Evolutionary conservation across 2,113 vertebrate genomes (phyloP).

Genomic region (Tichodroma muraria): DNA sequence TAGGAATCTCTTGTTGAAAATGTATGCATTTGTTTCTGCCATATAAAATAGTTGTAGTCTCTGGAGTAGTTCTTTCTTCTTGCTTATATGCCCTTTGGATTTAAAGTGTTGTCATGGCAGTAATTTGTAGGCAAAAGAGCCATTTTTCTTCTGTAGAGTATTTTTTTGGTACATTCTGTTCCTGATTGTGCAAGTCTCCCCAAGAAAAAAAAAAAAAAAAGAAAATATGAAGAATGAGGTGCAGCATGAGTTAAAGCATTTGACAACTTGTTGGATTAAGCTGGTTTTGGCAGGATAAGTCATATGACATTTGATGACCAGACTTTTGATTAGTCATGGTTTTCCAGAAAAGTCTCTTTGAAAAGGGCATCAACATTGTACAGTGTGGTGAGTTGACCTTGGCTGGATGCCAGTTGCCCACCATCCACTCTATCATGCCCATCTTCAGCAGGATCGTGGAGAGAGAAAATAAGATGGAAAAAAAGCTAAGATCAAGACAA

Average conservation of each 20-base stretch:
- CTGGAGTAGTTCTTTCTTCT: neutral
- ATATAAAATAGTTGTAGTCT: neutral
- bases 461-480: neutral
- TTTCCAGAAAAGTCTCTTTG: neutral
- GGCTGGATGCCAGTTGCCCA: neutral
- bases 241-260: neutral
- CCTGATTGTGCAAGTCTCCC: neutral
- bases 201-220: neutral
- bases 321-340: neutral
- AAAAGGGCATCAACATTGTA: neutral
- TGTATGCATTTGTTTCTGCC: neutral
- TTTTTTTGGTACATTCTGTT: neutral
- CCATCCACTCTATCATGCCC: too few species aligned
- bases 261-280: neutral
- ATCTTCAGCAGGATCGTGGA: neutral
- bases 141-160: neutral
- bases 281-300: neutral
- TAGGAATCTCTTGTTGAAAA: neutral
- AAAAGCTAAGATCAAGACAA: neutral
- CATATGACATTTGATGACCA: neutral
- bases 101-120: neutral
- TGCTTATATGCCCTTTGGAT: neutral
- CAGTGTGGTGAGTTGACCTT: neutral
- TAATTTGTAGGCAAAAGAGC: neutral
- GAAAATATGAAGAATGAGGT: neutral